Percentiles rank a stretch among this genome's conserved stretches.
Conservation (phyloP, 2,888 invertebrate genomes). For the Dryocosmus kuriphilus region DNA sequence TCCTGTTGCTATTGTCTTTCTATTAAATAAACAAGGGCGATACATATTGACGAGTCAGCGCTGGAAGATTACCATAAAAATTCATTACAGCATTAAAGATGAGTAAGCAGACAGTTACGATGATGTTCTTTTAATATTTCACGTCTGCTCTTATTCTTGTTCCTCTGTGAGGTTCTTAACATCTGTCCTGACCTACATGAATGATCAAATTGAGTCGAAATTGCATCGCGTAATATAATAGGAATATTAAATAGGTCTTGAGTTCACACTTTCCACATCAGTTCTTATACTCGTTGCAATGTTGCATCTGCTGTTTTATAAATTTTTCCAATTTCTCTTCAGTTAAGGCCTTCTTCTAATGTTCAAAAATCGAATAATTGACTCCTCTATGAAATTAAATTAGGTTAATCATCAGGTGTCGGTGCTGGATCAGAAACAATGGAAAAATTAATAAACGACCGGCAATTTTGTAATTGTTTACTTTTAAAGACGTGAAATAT, state of each 20-base stretch:
- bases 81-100: conserved; percentile 9
- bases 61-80: conserved; percentile 20
- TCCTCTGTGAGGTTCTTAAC: neutral
- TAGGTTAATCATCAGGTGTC: too few relatives aligned
- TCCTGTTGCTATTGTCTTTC: neutral
- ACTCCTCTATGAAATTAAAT: neutral
- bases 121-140: conserved; percentile 12
- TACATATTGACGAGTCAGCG: conserved; percentile 30
- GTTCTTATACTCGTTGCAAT: too few relatives aligned
- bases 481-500: too few relatives aligned
- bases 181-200: conserved; percentile 8
- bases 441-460: too few relatives aligned
- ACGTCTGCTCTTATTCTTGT: conserved; percentile 5
- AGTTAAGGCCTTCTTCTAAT: neutral
- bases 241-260: neutral
- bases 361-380: neutral
- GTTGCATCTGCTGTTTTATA: neutral
- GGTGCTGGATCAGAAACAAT: too few relatives aligned
- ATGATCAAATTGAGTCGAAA: neutral
- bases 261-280: conserved; percentile 6
- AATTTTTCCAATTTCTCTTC: neutral
- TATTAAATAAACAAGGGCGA: conserved; percentile 12
- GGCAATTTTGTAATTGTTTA: too few relatives aligned
- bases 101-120: conserved; percentile 37
- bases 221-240: neutral